These are phyloP conservation scores for Malurus leucopterus DNA, from an alignment of 2,797 vertebrate genomes.

Conservation along the genomic window DNA sequence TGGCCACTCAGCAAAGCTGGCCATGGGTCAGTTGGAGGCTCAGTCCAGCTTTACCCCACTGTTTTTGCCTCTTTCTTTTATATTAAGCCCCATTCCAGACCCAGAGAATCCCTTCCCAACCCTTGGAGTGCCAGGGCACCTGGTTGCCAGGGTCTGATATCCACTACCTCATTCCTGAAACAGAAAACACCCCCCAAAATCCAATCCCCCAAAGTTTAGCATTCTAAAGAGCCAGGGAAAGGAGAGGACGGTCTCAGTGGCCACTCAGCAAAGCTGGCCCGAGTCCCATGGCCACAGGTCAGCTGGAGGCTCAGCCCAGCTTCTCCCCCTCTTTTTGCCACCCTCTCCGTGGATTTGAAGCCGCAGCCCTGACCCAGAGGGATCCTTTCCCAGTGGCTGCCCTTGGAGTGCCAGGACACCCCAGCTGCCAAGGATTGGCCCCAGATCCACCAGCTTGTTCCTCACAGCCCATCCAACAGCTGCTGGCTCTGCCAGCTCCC, in stretches of 20 bases:
- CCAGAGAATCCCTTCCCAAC: not conserved
- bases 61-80: not conserved
- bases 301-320: not conserved
- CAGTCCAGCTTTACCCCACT: not conserved
- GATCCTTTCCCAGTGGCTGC: conserved; percentile 16
- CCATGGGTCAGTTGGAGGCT: not conserved
- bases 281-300: not conserved
- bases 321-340: not conserved
- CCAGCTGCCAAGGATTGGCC: conserved; percentile 43
- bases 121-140: not conserved
- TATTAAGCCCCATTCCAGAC: not conserved
- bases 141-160: not conserved
- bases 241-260: not conserved
- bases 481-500: not conserved
- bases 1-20: not conserved
- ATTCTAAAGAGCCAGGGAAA: accelerated
- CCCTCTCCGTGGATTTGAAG: not conserved
- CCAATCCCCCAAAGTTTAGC: not conserved
- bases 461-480: conserved; percentile 49
- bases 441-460: not conserved
- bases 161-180: too few species aligned
- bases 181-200: not conserved
- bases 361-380: conserved; percentile 8
- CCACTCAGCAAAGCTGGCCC: not conserved
- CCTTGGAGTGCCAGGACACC: conserved; percentile 40